phyloP scores from a whole-genome alignment of 1,140 invertebrate species.

The Plodia interpunctella region DNA sequence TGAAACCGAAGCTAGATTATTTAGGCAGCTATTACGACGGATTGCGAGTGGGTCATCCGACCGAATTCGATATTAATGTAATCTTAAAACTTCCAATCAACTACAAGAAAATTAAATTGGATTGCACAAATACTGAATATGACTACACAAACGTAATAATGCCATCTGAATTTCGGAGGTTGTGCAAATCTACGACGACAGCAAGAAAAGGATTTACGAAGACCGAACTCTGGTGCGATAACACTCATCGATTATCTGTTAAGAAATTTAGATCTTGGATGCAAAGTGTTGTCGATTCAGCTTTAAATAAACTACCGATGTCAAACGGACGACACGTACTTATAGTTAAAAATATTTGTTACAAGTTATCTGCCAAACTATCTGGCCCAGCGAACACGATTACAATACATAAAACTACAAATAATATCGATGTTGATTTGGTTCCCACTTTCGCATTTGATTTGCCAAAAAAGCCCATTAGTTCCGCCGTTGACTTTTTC shows the following conservation, averaged over 20 bases:
- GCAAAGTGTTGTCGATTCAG: constrained; percentile 39
- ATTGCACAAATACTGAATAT: constrained; percentile 24
- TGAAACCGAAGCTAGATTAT: constrained; percentile 41
- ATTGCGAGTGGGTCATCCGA: constrained; percentile 40
- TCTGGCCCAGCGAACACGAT: constrained; percentile 45
- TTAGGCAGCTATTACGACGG: constrained; percentile 47
- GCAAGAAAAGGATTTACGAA: constrained; percentile 33
- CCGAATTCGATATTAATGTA: constrained; percentile 46
- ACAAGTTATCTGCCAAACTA: constrained; percentile 27
- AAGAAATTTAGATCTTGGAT: constrained; percentile 41
- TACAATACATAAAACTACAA: constrained; percentile 29
- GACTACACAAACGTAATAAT: constrained; percentile 35
- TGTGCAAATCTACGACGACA: constrained; percentile 29
- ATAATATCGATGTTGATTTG: constrained; percentile 42
- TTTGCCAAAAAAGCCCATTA: constrained; percentile 30
- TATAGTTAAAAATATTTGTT: constrained; percentile 28
- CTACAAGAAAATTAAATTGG: constrained; percentile 36
- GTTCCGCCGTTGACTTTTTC: constrained; percentile 29
- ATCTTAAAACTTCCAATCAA: constrained; percentile 37
- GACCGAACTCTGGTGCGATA: constrained; percentile 43
- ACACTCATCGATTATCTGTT: constrained; percentile 29
- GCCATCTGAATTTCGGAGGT: constrained; percentile 43
- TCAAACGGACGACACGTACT: constrained; percentile 29
- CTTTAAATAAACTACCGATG: constrained; percentile 28
- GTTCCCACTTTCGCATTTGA: constrained; percentile 41